Evolutionary conservation across 2,888 invertebrate species (phyloP).

Genomic region (Eupelmus urozonus): DNA sequence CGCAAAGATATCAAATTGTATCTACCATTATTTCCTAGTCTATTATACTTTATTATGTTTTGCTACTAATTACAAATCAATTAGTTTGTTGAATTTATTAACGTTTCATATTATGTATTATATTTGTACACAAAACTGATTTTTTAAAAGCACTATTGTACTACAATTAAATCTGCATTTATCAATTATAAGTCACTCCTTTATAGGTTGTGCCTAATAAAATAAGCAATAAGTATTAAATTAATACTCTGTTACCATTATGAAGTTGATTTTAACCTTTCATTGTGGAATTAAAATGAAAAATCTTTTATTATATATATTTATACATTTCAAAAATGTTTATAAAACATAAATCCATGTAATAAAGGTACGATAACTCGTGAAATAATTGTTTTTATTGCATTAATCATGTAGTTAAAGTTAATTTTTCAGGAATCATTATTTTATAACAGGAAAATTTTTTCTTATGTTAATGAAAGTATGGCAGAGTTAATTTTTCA

Average conservation of each 20-base stretch:
- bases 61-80: conserved; percentile 1
- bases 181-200: no score
- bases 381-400: not conserved
- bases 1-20: not conserved
- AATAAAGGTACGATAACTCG: conserved; percentile 9
- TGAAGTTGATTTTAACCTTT: not conserved
- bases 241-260: conserved; percentile 2
- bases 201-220: no score
- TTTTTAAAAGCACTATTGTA: conserved; percentile 2
- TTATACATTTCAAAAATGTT: not conserved
- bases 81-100: conserved; percentile 31
- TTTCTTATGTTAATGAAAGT: no score
- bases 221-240: conserved; percentile 27
- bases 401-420: no score
- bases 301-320: not conserved
- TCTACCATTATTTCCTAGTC: conserved; percentile 3
- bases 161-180: conserved; percentile 21
- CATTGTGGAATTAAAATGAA: not conserved
- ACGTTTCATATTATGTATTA: conserved; percentile 27
- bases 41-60: conserved; percentile 7
- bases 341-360: not conserved
- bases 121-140: conserved; percentile 10
- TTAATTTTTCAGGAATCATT: no score
- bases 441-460: no score
- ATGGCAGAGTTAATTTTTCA: no score